phyloP scores from a whole-genome alignment of 2,113 vertebrate genomes.

The Apodemus speciosus region DNA sequence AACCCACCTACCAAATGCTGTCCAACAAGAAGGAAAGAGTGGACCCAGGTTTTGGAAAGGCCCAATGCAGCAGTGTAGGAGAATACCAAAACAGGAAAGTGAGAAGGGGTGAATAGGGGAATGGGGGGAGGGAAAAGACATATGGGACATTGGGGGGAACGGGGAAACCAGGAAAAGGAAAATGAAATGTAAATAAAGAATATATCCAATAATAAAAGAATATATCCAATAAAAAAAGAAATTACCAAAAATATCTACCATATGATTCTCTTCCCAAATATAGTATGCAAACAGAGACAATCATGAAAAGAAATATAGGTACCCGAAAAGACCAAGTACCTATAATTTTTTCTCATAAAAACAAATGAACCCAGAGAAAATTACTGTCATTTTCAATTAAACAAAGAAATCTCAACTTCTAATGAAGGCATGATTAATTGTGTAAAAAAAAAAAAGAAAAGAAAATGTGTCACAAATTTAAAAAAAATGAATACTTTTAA shows the following conservation, averaged over 20 bases:
- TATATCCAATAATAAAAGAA: too few relatives aligned
- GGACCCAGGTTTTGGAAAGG: too few relatives aligned
- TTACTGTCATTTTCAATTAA: neutral
- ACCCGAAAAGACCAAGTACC: neutral
- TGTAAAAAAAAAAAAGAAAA: neutral
- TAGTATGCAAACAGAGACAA: neutral
- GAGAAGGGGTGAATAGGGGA: too few relatives aligned
- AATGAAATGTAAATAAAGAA: too few relatives aligned
- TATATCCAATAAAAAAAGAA: too few relatives aligned
- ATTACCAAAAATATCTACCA: neutral
- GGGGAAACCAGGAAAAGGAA: too few relatives aligned
- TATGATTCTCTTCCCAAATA: neutral
- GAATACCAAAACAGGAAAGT: too few relatives aligned
- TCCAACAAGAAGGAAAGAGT: too few relatives aligned
- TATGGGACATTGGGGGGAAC: too few relatives aligned
- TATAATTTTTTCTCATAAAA: neutral
- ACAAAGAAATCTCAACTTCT: neutral
- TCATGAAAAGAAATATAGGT: neutral
- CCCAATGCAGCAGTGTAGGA: too few relatives aligned
- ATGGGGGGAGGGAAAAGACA: too few relatives aligned
- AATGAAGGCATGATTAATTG: fast-evolving
- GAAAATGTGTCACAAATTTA: neutral
- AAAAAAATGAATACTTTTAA: constrained; percentile 4
- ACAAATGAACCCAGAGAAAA: neutral
- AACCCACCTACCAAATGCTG: too few relatives aligned